phyloP scores from a whole-genome alignment of 2,888 invertebrate species.

The Amiota communis region DNA sequence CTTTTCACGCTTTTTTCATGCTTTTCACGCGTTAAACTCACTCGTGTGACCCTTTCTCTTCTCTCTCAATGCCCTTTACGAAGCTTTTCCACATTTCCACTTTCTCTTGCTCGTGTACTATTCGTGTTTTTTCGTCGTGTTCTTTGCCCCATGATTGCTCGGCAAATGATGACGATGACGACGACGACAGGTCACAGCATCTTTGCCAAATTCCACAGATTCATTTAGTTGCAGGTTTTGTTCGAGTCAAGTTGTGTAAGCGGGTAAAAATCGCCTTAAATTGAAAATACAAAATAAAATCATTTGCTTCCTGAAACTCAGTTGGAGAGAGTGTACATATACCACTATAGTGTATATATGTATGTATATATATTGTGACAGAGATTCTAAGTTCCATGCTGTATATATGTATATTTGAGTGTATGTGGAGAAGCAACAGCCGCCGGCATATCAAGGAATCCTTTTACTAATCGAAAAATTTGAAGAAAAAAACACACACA shows the following conservation, averaged over 20 bases:
- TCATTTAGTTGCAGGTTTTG: conserved; percentile 69
- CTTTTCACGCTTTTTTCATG: conserved; percentile 16
- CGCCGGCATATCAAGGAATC: conserved; percentile 5
- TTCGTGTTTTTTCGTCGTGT: conserved; percentile 32
- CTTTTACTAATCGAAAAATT: too few relatives aligned
- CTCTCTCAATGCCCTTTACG: conserved; percentile 15
- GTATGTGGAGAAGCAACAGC: conserved; percentile 20
- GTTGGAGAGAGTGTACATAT: background rate
- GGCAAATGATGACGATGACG: conserved; percentile 9
- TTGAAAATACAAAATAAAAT: background rate
- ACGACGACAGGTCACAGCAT: conserved; percentile 59
- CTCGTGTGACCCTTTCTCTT: background rate
- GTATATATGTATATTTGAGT: too few relatives aligned
- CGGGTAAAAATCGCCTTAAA: conserved; percentile 18
- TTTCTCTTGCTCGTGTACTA: background rate
- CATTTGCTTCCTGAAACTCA: too few relatives aligned
- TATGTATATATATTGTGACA: too few relatives aligned
- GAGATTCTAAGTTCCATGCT: too few relatives aligned
- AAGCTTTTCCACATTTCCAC: conserved; percentile 35
- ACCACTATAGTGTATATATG: background rate
- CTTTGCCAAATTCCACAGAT: conserved; percentile 56
- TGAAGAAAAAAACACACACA: too few relatives aligned
- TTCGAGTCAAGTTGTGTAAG: conserved; percentile 62
- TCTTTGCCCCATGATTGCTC: background rate
- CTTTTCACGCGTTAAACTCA: background rate